These are phyloP conservation scores for Andricus quercusramuli DNA, from an alignment of 2,888 invertebrate species.

Conservation along the genomic window DNA sequence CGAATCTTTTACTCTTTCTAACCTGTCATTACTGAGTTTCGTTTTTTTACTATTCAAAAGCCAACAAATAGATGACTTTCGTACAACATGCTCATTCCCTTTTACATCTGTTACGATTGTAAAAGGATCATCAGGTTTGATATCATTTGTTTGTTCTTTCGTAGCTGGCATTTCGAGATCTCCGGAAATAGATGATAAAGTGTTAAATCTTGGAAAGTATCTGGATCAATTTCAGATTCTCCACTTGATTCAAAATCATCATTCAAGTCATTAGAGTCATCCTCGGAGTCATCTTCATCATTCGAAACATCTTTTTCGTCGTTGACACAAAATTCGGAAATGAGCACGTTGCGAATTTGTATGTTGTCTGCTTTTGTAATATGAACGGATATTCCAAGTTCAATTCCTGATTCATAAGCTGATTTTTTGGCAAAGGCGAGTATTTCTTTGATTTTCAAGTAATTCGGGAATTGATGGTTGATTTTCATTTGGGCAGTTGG, in stretches of 20 bases:
- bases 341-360: not conserved
- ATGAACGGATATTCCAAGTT: constrained; percentile 1
- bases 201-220: constrained; percentile 20
- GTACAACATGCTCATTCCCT: constrained; percentile 40
- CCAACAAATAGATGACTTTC: constrained; percentile 46
- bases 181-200: constrained; percentile 15
- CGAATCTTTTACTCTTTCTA: constrained; percentile 33
- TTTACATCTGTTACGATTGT: constrained; percentile 25
- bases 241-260: not conserved
- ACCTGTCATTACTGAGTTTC: constrained; percentile 44
- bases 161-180: not conserved
- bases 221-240: not conserved
- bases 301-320: constrained; percentile 9
- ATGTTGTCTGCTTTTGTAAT: not conserved
- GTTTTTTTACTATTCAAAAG: constrained; percentile 11
- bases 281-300: not conserved
- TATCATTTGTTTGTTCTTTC: not conserved
- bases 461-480: constrained; percentile 12
- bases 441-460: constrained; percentile 22
- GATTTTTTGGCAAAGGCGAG: constrained; percentile 25
- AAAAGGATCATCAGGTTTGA: constrained; percentile 14
- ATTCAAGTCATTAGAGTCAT: not conserved
- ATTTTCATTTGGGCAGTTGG: not conserved
- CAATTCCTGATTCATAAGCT: constrained; percentile 13
- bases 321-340: not conserved